Base-by-base conservation (phyloP, 2,113 vertebrate genomes). In the Nettapus auritus region DNA sequence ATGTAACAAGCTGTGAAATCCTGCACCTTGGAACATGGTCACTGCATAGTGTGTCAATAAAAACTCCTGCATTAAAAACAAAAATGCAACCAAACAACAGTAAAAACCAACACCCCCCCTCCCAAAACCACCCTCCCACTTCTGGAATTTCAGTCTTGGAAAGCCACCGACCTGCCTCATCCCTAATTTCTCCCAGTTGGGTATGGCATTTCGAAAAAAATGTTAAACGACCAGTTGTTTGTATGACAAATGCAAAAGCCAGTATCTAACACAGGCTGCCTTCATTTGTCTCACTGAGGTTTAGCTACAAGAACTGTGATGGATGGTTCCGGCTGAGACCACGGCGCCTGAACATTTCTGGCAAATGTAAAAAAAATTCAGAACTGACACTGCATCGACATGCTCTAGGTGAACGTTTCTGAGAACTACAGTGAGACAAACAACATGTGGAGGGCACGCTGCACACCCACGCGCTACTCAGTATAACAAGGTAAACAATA, bases 321-420 rank as follows among this genome's bases (percentile, higher is more conserved):
- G 40, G 68, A 4, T 56, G 34, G 40, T 70, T 56, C 63, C 38
- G 38, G 36, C 33, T 44, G 40, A 50, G 34, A 10, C 18, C 11
- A 36, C 0, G 1, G 33, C 20, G 9, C 10, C 63, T 82, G 46
- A 69, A 76, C 29, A 36, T 22, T n/a, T 78, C 28, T 40, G 46
- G 40, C 38, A 81, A 84, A 55, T 14, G 31, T 0, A 36, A 18
- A 60, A 74, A 79, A 53, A 31, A 69, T 36, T 36, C 14, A 19
- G 63, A 44, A 38, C 29, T 25, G 60, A 36, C 5, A 4, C 21
- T 1, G 38, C 5, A 0, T 10, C 34, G 42, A 23, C n/a, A 1
- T 33, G 38, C 19, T 60, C 10, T 29, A 40, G 33, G n/a, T 25
- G 19, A 71, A 26, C 10, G 1, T 38, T 67, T 66, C 52, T 11